A percentile compares a stretch with the other conserved stretches of the same genome.
Evolutionary conservation across 2,888 invertebrate genomes (phyloP).

Genomic region (Tetramorium bicarinatum): DNA sequence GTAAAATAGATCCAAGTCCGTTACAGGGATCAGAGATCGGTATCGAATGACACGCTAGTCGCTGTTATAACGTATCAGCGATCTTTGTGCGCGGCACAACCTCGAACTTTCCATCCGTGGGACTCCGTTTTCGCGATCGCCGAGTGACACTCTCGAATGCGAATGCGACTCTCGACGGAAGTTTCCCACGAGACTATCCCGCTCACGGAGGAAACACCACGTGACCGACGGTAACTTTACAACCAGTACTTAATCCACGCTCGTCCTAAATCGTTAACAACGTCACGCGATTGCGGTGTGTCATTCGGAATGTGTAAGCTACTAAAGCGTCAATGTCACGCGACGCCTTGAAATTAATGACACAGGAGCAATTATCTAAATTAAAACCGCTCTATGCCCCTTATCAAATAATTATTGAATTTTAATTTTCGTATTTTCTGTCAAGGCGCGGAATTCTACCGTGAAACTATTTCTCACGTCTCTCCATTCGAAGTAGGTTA

Average conservation of each 20-base stretch:
- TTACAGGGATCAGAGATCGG: conserved; percentile 2
- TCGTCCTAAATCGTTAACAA: conserved; percentile 45
- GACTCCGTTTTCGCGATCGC: conserved; percentile 47
- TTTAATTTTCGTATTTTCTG: background rate
- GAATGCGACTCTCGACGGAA: conserved; percentile 48
- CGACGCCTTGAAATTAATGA: conserved; percentile 16
- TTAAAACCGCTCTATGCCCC: background rate
- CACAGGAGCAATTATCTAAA: conserved; percentile 19
- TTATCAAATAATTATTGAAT: background rate
- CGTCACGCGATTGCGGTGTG: conserved; percentile 35
- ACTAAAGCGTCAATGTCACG: conserved; percentile 28
- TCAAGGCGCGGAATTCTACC: background rate
- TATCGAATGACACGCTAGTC: conserved; percentile 2
- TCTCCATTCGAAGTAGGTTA: background rate
- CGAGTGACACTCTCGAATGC: conserved; percentile 48
- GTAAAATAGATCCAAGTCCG: background rate
- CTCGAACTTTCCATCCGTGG: conserved; percentile 48
- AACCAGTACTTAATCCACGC: conserved; percentile 41
- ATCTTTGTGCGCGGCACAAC: conserved; percentile 35
- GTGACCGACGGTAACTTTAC: conserved; percentile 48
- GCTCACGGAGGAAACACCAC: conserved; percentile 35
- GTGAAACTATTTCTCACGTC: background rate
- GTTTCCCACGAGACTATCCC: conserved; percentile 51
- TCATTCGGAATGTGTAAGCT: conserved; percentile 26
- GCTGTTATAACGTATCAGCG: conserved; percentile 28